Evolutionary conservation across 2,888 invertebrate genomes (phyloP), one percentile per base, ranked within the genome.

Genomic region (Dolichomitus sp.): DNA sequence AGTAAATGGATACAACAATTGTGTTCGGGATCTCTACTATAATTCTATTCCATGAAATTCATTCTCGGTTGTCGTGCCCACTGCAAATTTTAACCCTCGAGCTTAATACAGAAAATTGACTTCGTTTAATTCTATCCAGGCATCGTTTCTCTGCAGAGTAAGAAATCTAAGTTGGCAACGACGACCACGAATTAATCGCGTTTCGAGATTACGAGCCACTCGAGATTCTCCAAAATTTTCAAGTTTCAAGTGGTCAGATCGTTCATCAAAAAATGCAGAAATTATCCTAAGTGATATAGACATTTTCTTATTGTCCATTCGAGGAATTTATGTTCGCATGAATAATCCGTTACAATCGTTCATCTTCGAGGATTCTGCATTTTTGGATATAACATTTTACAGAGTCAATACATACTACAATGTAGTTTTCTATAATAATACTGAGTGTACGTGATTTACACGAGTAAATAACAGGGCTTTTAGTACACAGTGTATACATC

Each of bases 21-120:
- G 80, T 81, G 85, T 76, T 85, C 52, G 45, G 14, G 30, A 69
- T 59, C 27, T 57, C 27, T 57, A 45, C 54, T 68, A 4, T 6
- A 37, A 57, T 63, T 68, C 48, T 48, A 61, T 45, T 57, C 23
- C 17, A 70, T 14, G 37, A 33, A 78, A 61, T 54, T 45, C 27
- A 52, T 63, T 48, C 11, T 37, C 27, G 27, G 23, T 11, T 63
- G 6, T 66, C 57, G 57, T 27, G 14, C 12, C 45, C 69, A 69
- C 11, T 19, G 6, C 42, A 7, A 59, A 66, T 45, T 70, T 66
- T 37, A 70, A 75, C 52, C 19, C 17, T 30, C 66, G 23, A 66
- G 57, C 50, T 66, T 72, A 72, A 76, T 52, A 82, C 37, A 65
- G 77, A 81, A 80, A 84, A 84, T 81, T 84, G 79, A 84, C 84